Percentiles rank a stretch among this genome's conserved stretches.
Evolutionary conservation across 1,140 invertebrate species (phyloP).

Genomic region (Drosophila repleta): DNA sequence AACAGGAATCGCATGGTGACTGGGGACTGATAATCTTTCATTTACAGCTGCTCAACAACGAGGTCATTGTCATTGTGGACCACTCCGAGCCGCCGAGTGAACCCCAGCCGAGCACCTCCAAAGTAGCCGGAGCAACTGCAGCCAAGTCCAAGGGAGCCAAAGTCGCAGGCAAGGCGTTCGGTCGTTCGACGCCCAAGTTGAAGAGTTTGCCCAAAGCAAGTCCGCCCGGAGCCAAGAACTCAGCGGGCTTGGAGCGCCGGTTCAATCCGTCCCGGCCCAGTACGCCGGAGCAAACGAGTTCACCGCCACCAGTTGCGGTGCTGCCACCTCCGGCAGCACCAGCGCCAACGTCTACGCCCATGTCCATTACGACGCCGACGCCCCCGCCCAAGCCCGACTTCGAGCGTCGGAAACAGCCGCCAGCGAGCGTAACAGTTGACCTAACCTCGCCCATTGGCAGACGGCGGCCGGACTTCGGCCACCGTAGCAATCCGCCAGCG

Average conservation of each 20-base stretch:
- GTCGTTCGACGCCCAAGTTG: neutral
- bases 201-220: neutral
- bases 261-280: slow-evolving; percentile 8
- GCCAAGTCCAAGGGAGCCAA: neutral
- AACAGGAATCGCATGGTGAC: neutral
- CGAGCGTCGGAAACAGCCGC: neutral
- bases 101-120: neutral
- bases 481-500: neutral
- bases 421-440: neutral
- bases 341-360: too few relatives aligned
- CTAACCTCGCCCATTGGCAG: neutral
- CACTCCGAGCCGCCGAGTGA: neutral
- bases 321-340: neutral
- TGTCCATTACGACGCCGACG: too few relatives aligned
- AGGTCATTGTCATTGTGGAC: slow-evolving; percentile 29
- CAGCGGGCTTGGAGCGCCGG: neutral
- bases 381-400: neutral
- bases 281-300: neutral
- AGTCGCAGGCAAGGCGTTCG: neutral
- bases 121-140: neutral
- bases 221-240: slow-evolving; percentile 1
- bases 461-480: neutral
- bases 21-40: too few relatives aligned
- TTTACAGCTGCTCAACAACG: slow-evolving; percentile 18
- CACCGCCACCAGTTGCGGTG: neutral